Percentiles rank a stretch among this genome's conserved stretches.
Conservation (phyloP, 92 coral and sea anemone species). For the Zoanthus solanderi region DNA sequence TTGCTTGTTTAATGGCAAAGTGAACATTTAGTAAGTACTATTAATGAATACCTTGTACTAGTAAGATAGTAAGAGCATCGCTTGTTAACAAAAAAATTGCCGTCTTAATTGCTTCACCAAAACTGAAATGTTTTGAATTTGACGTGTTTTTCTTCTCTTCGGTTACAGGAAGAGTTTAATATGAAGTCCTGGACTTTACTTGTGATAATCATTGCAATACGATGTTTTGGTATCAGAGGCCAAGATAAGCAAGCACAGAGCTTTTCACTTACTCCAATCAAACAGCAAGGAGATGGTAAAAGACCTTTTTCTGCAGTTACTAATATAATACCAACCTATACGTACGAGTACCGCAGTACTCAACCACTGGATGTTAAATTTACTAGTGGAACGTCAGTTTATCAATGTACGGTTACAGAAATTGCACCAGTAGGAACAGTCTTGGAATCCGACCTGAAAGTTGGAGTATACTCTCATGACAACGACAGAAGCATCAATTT, state of each 20-base stretch:
- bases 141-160: conserved; percentile 66
- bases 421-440: conserved; percentile 68
- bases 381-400: conserved; percentile 88
- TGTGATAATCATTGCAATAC: not conserved
- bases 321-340: conserved; percentile 79
- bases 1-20: conserved; percentile 19
- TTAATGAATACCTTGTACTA: conserved; percentile 26
- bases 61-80: conserved; percentile 64
- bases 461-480: conserved; percentile 89
- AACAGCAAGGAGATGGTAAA: conserved; percentile 43
- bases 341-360: conserved; percentile 80
- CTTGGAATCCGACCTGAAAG: conserved; percentile 88
- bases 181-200: conserved; percentile 21
- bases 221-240: not conserved
- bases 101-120: conserved; percentile 73
- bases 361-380: conserved; percentile 84
- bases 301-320: conserved; percentile 71
- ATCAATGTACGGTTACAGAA: conserved; percentile 83
- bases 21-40: conserved; percentile 44
- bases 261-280: conserved; percentile 22
- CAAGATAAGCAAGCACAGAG: not conserved
- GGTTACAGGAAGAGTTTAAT: conserved; percentile 48
- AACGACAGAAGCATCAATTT: conserved; percentile 65
- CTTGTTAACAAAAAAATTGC: conserved; percentile 70
- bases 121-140: conserved; percentile 76